Conservation (phyloP, 2,797 vertebrate genomes). For the Microctenopoma steveboyesi region DNA sequence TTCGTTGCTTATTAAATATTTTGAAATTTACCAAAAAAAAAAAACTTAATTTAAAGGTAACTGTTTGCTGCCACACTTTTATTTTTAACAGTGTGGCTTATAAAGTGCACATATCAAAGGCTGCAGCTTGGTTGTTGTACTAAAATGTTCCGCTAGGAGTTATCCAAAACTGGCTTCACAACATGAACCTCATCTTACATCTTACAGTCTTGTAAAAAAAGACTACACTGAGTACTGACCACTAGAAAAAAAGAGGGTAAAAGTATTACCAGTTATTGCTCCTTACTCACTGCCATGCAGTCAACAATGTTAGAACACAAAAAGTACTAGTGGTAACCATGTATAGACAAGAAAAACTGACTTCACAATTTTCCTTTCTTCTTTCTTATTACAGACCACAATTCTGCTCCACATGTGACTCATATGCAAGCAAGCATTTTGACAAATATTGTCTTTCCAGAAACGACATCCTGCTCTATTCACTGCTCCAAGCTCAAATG, state of each 20-base stretch:
- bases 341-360: constrained; percentile 27
- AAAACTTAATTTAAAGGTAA: too few species aligned
- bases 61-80: too few species aligned
- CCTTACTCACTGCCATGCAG: neutral
- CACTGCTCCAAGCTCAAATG: constrained; percentile 47
- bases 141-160: neutral
- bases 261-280: constrained; percentile 26
- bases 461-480: constrained; percentile 57
- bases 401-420: constrained; percentile 56
- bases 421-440: constrained; percentile 52
- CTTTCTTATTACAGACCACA: constrained; percentile 52
- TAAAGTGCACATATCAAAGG: neutral
- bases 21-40: too few species aligned
- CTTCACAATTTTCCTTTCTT: constrained; percentile 19
- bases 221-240: neutral
- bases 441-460: constrained; percentile 58
- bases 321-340: constrained; percentile 12
- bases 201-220: too few species aligned
- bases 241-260: constrained; percentile 10
- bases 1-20: too few species aligned
- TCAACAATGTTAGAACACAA: constrained; percentile 1
- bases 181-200: neutral
- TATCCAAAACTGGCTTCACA: neutral
- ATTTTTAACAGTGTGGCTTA: too few species aligned
- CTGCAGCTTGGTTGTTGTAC: constrained; percentile 7